A percentile compares a stretch with the other conserved stretches of the same genome.
Conservation (phyloP, 2,888 invertebrate genomes). For the Biston stratarius region DNA sequence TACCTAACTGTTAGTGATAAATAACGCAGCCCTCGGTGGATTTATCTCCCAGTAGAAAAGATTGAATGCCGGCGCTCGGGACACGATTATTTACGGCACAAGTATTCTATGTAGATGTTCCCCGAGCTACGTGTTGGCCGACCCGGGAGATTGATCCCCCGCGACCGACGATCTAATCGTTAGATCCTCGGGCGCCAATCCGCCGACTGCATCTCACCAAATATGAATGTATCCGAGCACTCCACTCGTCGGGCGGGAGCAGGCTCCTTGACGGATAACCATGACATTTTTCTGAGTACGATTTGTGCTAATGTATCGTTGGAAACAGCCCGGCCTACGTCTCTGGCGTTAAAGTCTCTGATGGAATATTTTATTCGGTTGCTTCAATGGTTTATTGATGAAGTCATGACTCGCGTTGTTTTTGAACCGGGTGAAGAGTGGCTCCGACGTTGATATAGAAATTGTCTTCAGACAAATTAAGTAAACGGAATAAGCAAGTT, state of each 20-base stretch:
- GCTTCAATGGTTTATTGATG: constrained; percentile 42
- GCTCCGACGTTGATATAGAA: constrained; percentile 35
- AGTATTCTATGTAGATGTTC: background rate
- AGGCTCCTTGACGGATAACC: too few relatives aligned
- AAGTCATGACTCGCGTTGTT: constrained; percentile 30
- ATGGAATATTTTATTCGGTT: constrained; percentile 39
- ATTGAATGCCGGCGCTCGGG: background rate
- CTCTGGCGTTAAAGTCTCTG: background rate
- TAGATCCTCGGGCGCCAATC: too few relatives aligned
- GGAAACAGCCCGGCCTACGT: background rate
- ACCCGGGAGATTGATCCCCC: background rate
- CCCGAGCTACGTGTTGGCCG: background rate
- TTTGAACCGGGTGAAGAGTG: constrained; percentile 28
- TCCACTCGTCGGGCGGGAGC: too few relatives aligned
- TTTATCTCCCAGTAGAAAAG: constrained; percentile 4
- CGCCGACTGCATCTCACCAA: background rate
- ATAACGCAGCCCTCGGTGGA: background rate
- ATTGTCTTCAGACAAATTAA: background rate
- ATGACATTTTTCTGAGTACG: background rate
- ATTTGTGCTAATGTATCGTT: background rate
- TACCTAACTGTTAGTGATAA: background rate
- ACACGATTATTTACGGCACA: background rate
- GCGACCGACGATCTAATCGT: background rate
- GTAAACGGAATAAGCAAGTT: too few relatives aligned
- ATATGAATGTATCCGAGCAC: too few relatives aligned